A percentile compares a stretch with the other conserved stretches of the same genome.
phyloP scores from a whole-genome alignment of 1,140 invertebrate genomes.

The Goniozus legneri region DNA sequence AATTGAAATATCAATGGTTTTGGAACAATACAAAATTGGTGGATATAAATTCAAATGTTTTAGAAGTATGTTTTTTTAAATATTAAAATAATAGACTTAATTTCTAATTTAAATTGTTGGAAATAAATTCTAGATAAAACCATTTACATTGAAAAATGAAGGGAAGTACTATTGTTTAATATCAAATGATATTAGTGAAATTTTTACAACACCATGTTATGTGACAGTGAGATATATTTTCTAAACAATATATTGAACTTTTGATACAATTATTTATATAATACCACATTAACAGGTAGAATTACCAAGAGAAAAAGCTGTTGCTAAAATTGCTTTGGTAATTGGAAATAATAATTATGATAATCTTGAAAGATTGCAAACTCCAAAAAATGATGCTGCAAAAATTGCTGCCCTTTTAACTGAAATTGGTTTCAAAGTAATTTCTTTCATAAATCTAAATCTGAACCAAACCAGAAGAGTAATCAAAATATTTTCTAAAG shows the following conservation, averaged over 20 bases:
- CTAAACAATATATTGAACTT: slow-evolving; percentile 1
- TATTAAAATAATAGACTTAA: neutral
- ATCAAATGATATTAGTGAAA: slow-evolving; percentile 30
- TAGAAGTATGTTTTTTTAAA: slow-evolving; percentile 22
- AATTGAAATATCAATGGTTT: slow-evolving; percentile 41
- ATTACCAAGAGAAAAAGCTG: slow-evolving; percentile 31
- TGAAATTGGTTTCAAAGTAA: slow-evolving; percentile 43
- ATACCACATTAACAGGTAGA: slow-evolving; percentile 23
- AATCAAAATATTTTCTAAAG: slow-evolving; percentile 32
- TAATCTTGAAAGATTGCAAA: slow-evolving; percentile 29
- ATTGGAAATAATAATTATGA: slow-evolving; percentile 44
- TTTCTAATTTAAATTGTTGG: slow-evolving; percentile 2
- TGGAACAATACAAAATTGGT: slow-evolving; percentile 37
- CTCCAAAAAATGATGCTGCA: slow-evolving; percentile 40
- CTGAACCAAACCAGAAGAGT: slow-evolving; percentile 40
- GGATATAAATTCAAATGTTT: slow-evolving; percentile 24
- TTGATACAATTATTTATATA: slow-evolving; percentile 1
- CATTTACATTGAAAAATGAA: slow-evolving; percentile 29
- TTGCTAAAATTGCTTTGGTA: slow-evolving; percentile 43
- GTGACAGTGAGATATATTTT: slow-evolving; percentile 30
- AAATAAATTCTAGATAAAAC: slow-evolving; percentile 34
- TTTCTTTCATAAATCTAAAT: slow-evolving; percentile 36
- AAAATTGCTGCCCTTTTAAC: slow-evolving; percentile 37
- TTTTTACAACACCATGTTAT: slow-evolving; percentile 24
- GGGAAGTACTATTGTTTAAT: slow-evolving; percentile 40